Evolutionary conservation across 2,797 vertebrate species (phyloP), one percentile per base, ranked within the genome.

Genomic region (Australoheros facetus): DNA sequence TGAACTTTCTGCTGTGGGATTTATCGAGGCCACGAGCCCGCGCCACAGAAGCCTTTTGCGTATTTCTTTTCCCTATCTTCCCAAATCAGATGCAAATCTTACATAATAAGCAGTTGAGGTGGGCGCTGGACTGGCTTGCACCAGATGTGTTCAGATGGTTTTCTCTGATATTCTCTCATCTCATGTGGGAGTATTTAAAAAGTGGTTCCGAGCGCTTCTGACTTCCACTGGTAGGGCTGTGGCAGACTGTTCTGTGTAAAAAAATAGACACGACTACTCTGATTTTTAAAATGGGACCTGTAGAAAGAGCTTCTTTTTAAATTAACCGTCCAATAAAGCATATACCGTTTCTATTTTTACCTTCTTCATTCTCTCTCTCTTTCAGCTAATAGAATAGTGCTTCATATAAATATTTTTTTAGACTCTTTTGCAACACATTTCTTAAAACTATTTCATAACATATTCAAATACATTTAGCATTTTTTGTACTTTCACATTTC

Each of bases 251-350:
- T 91, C 62, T 75, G 85, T 91, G 79, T 96, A 95, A 92, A 96
- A 96, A 96, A 96, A 96, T 96, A 96, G 91, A 95, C 83, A 58
- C 69, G 90, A 92, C 85, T 94, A 92, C 90, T 94, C 89, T 91
- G 82, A 64, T 88, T 94, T 94, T 95, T 92, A 93, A 95, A 95
- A 94, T 87, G 91, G 93, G 93, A 93, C 81, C 84, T 80, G 79
- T 87, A 92, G 85, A 94, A 94, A 94, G 30, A 55, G 93, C 91
- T 84, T 89, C 73, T 64, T 28, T 64, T 64, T 21, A 93, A 93
- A 91, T 91, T 73, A 90, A 89, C 81, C 83, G 42, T 93, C 91
- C 80, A 77, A 79, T 93, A 93, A 93, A 93, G 93, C 91, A 91
- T 92, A 87, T 88, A 94, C 87, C 88, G 30, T 87, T 83, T 80